Evolutionary conservation across 2,797 vertebrate species (phyloP), one percentile per base, ranked within the genome.

Genomic region (Danio albolineatus): DNA sequence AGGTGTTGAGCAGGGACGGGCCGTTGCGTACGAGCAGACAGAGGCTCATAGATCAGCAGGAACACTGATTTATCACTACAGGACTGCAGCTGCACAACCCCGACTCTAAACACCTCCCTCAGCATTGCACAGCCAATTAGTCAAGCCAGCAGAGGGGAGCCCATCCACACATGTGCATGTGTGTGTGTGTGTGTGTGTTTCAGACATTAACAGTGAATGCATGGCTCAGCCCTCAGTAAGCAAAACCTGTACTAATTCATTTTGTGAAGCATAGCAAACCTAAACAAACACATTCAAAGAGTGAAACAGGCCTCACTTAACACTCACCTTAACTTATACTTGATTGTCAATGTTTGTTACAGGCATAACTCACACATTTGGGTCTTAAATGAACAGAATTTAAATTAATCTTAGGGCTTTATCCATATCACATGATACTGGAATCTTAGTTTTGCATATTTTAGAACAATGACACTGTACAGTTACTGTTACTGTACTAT

Each of bases 41-140:
- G 82, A 59, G 73, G 59, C 60, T 51, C 80, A 80, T 83, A 86
- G 80, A 84, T 86, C 85, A 86, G 53, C 49, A 17, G 44, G 53
- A 76, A 73, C 54, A 57, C 71, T 85, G 86, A 87, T 81, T 84
- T 73, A 87, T 87, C 82, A 81, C 82, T 76, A 16, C 61, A 64
- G 76, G 43, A 54, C 53, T 76, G 73, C 66, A 80, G 75, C 36
- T 67, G 69, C 76, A 76, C 44, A 62, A 64, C 69, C 76, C 73
- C 28, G 38, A 57, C 73, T 54, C 69, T 83, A 86, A 89, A 51
- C 75, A 80, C 81, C 60, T 77, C 72, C 67, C 77, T 87, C 82
- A 86, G 83, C 85, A 85, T 78, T 41, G 67, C 76, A 81, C 69
- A 85, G 82, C 80, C 85, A 88, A 89, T 88, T 87, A 87, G 84